Evolutionary conservation across 2,888 invertebrate species (phyloP).

Genomic region (Lithophane ornitopus): DNA sequence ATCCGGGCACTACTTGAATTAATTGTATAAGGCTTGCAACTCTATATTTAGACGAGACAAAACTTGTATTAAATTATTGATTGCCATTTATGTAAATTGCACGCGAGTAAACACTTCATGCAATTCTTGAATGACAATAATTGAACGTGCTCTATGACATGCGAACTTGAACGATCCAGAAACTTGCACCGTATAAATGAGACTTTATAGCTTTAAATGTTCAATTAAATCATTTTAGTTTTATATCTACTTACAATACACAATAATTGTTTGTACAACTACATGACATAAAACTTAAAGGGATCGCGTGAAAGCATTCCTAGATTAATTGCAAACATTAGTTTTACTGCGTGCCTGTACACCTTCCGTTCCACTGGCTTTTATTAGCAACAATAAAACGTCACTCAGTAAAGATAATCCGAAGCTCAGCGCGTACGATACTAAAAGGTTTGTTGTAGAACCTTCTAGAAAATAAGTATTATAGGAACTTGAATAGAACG

Average conservation of each 20-base stretch:
- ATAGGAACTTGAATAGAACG: constrained; percentile 19
- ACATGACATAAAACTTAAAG: constrained; percentile 44
- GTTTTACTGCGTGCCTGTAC: constrained; percentile 67
- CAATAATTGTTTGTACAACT: constrained; percentile 27
- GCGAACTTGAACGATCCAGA: too few species aligned
- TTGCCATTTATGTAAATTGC: too few species aligned
- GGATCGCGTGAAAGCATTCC: constrained; percentile 63
- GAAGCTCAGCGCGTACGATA: constrained; percentile 54
- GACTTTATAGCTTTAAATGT: neutral
- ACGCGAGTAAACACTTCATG: too few species aligned
- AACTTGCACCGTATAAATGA: too few species aligned
- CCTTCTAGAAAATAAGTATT: constrained; percentile 32
- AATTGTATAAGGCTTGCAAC: too few species aligned
- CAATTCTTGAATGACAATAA: too few species aligned
- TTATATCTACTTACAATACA: neutral
- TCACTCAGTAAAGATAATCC: constrained; percentile 74
- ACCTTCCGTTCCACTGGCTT: constrained; percentile 72
- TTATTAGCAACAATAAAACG: constrained; percentile 79
- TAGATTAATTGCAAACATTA: constrained; percentile 71
- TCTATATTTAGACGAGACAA: too few species aligned
- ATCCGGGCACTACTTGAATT: too few species aligned
- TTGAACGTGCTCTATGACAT: too few species aligned
- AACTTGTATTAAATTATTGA: too few species aligned
- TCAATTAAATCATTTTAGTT: neutral
- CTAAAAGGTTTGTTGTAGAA: constrained; percentile 57